Evolutionary conservation across 2,888 invertebrate genomes (phyloP).

Genomic region (Eumacrocentrus americanus): DNA sequence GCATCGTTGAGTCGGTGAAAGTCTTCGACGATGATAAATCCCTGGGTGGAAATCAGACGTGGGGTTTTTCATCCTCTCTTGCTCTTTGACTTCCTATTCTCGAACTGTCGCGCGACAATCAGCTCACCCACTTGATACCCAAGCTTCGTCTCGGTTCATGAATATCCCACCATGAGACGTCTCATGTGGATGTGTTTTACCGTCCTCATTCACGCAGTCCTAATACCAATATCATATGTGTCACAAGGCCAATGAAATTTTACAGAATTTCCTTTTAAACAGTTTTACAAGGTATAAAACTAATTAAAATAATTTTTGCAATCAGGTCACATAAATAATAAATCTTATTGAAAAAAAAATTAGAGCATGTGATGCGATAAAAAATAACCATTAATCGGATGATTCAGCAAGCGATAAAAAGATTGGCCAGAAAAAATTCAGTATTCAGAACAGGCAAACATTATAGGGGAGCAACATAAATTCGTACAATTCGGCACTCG

Average conservation of each 20-base stretch:
- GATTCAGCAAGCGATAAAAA: constrained; percentile 1
- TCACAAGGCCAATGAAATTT: no score
- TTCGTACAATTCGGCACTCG: not conserved
- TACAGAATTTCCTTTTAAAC: no score
- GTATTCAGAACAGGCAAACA: not conserved
- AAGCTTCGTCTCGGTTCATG: not conserved
- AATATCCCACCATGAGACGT: constrained; percentile 1
- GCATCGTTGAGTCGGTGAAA: not conserved
- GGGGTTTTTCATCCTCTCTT: not conserved
- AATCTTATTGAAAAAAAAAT: no score
- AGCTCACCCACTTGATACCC: not conserved
- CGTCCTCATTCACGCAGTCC: not conserved
- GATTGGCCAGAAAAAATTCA: not conserved
- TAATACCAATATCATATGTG: no score
- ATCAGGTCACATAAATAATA: no score
- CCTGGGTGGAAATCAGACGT: not conserved
- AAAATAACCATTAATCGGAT: not conserved
- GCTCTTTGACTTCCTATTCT: not conserved
- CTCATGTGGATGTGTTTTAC: constrained; percentile 1
- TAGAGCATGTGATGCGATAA: not conserved
- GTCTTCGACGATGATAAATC: constrained; percentile 4
- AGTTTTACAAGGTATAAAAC: no score
- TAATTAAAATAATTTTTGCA: no score
- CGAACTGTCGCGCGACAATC: not conserved
- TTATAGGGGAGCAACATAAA: not conserved